A percentile compares a stretch with the other conserved stretches of the same genome.
Evolutionary conservation across 2,888 invertebrate genomes (phyloP).

Genomic region (Hydriomena furcata): DNA sequence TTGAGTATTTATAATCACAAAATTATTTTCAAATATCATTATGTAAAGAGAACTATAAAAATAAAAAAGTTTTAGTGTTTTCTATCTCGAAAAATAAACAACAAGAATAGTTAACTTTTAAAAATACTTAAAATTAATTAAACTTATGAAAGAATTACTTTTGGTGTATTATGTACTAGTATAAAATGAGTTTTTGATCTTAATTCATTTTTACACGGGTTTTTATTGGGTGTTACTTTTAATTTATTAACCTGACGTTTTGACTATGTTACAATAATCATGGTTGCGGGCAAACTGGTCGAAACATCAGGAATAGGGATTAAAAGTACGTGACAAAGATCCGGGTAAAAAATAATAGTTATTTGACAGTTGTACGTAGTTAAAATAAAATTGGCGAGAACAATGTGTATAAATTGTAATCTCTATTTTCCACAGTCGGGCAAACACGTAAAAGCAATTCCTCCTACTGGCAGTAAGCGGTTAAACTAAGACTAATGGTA

Average conservation of each 20-base stretch:
- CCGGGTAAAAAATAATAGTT: too few species aligned
- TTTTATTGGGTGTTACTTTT: too few species aligned
- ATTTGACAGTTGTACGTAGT: background rate
- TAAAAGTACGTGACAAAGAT: too few species aligned
- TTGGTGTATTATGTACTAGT: background rate
- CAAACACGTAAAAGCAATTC: constrained; percentile 17
- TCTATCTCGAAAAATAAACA: background rate
- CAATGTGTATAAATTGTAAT: background rate
- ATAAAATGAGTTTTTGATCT: too few species aligned
- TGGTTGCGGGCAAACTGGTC: too few species aligned
- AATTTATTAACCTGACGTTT: too few species aligned
- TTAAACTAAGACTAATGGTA: constrained; percentile 36
- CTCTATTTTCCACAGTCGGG: background rate
- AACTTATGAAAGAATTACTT: constrained; percentile 2
- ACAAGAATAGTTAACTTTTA: background rate
- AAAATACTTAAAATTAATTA: constrained; percentile 3
- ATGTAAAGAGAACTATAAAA: too few species aligned
- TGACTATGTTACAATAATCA: too few species aligned
- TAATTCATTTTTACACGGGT: too few species aligned
- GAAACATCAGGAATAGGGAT: too few species aligned
- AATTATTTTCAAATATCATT: background rate
- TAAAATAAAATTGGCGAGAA: constrained; percentile 1
- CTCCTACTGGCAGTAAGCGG: background rate
- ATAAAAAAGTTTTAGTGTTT: too few species aligned
- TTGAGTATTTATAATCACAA: background rate